Evolutionary conservation across 2,888 invertebrate genomes (phyloP).

Genomic region (Phanerotoma sp.): DNA sequence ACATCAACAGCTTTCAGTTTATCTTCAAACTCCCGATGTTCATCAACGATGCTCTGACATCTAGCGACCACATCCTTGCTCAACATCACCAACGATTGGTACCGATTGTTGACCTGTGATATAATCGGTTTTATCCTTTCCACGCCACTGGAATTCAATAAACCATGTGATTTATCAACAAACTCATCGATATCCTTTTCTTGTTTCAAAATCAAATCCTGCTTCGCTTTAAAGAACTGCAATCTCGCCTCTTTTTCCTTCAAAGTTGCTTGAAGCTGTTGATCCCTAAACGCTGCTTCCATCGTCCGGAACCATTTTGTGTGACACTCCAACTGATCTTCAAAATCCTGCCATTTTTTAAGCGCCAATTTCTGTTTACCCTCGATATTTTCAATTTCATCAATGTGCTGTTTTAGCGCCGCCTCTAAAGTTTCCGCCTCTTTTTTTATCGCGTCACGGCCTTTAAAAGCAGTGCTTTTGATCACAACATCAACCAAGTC

Average conservation of each 20-base stretch:
- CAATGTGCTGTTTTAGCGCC: constrained; percentile 68
- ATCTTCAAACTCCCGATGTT: constrained; percentile 77
- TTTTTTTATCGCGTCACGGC: constrained; percentile 70
- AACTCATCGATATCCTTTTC: constrained; percentile 87
- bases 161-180: constrained; percentile 83
- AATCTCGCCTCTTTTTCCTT: constrained; percentile 79
- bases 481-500: constrained; percentile 67
- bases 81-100: constrained; percentile 75
- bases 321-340: constrained; percentile 75
- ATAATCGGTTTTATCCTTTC: constrained; percentile 84
- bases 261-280: constrained; percentile 77
- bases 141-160: constrained; percentile 81
- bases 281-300: constrained; percentile 84
- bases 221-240: constrained; percentile 70
- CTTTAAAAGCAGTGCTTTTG: constrained; percentile 79
- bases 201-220: constrained; percentile 74
- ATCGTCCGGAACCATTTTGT: constrained; percentile 84
- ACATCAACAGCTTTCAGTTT: constrained; percentile 72
- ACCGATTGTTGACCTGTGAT: constrained; percentile 86
- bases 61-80: constrained; percentile 85
- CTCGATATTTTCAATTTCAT: constrained; percentile 68
- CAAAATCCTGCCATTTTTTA: constrained; percentile 86
- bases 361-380: constrained; percentile 74
- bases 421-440: constrained; percentile 72
- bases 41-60: constrained; percentile 80